Base-by-base conservation (phyloP, 2,888 invertebrate genomes). In the Drosophila suboccidentalis region DNA sequence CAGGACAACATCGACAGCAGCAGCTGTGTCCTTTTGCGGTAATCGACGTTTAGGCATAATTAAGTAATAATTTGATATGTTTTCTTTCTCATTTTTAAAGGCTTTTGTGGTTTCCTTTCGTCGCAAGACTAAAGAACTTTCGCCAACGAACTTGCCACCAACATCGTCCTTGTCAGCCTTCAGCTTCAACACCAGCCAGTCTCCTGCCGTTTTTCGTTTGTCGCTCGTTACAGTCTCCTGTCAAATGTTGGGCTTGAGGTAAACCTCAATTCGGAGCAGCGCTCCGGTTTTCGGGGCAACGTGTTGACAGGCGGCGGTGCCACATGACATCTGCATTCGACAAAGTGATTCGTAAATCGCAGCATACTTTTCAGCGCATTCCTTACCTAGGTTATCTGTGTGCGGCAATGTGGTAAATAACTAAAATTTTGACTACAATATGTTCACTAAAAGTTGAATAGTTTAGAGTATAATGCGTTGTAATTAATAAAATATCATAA, bases 61-160 rank as follows among this genome's bases (percentile, higher is more conserved):
- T 89, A 89, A 87, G 84, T 83, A 80, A 87, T 83, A 80, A 89
- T 89, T 89, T 80, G 67, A 83, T 80, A 55, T 65, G 54, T 47
- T 78, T 71, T 38, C 38, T 41, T 19, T 26, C 4, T 8, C 26
- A 29, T 54, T 54, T 70, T 79, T 61, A 41, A 55, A 50, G 53
- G 47, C 32, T 54, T 46, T 57, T 61, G 44, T 26, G 49, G 51
- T 53, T 50, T 43, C 17, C 34, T 15, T 10, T 29, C 5, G n/a
- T 19, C 9, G 29, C n/a, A 4, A 26, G 51, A 17, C 22, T 32
- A 19, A 32, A 41, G 49, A 13, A 46, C 36, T 57, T 61, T 29
- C 19, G n/a, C 10, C 51, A 58, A 38, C 26, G 46, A 44, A 34
- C 47, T 55, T 29, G 19, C 38, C 38, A 39, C 13, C 38, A 26